Base-by-base conservation (phyloP, 2,113 vertebrate genomes). In the Sinocyclocheilus maitianheensis region DNA sequence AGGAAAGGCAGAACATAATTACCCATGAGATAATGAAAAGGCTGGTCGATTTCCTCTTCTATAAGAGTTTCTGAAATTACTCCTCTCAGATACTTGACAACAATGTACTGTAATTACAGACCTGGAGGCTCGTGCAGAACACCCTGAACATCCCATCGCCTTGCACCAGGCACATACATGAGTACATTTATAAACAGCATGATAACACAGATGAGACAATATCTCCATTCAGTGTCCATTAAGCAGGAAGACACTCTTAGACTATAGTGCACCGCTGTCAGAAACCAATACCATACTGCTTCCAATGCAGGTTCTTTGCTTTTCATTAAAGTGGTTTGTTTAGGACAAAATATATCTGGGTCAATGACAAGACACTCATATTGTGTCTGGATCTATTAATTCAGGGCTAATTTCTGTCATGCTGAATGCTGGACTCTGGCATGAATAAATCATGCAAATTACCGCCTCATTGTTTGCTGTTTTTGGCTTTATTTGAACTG, bases 1-100 rank as follows among this genome's bases (percentile, higher is more conserved):
- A n/a, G n/a, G 81, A 91, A 69, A 83, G 87, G 77, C 60, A 85
- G 84, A 84, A 77, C 43, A 63, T 85, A 89, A 91, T 93, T 90
- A 91, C 74, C 20, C 30, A 16, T 83, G 86, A 75, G 83, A 81
- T 89, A 85, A 91, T 90, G 74, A 92, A 77, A 65, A 51, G 20
- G 87, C 85, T 86, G 90, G 88, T 90, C 86, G 85, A 53, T 88
- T 88, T 87, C 63, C 24, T 77, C 67, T 83, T 58, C 76, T 79
- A 74, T 77, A 84, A 85, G 74, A 85, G n/a, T 80, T 81, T 77
- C 63, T 79, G 34, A 81, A 86, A 84, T 86, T 84, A 78, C 87
- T 48, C 74, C 63, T 72, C 89, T 87, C 77, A 58, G 26, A 83
- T 86, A 86, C 83, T 79, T 89, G 84, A 88, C 84, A 81, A 84